Evolutionary conservation across 1,140 invertebrate species (phyloP).

Genomic region (Panonychus citri): DNA sequence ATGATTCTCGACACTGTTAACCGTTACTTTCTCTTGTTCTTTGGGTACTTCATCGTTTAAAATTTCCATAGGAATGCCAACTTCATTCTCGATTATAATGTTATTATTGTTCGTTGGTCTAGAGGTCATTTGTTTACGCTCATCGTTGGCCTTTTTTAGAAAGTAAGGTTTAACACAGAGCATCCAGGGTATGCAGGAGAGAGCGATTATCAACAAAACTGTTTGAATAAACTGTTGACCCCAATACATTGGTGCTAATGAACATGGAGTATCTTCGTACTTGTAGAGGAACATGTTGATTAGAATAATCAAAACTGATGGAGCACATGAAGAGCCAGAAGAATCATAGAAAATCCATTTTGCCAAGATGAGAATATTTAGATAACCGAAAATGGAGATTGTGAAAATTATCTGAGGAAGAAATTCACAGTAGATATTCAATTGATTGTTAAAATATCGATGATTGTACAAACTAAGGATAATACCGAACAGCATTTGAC

Average conservation of each 20-base stretch:
- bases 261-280: constrained; percentile 13
- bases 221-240: constrained; percentile 44
- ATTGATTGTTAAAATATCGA: constrained; percentile 14
- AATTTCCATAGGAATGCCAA: no score
- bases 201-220: constrained; percentile 42
- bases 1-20: constrained; percentile 8
- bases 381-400: constrained; percentile 67
- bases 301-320: constrained; percentile 35
- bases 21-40: not conserved
- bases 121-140: not conserved
- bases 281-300: constrained; percentile 39
- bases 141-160: constrained; percentile 29
- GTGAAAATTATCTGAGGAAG: constrained; percentile 80
- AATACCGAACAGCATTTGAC: constrained; percentile 92
- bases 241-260: constrained; percentile 4
- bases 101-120: not conserved
- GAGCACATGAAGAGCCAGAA: constrained; percentile 30
- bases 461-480: constrained; percentile 70
- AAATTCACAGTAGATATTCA: constrained; percentile 71
- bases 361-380: constrained; percentile 63
- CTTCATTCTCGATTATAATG: no score
- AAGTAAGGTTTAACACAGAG: constrained; percentile 69
- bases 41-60: not conserved
- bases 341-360: constrained; percentile 63
- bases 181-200: constrained; percentile 75